Evolutionary conservation across 2,888 invertebrate genomes (phyloP).

Genomic region (Selenia dentaria): DNA sequence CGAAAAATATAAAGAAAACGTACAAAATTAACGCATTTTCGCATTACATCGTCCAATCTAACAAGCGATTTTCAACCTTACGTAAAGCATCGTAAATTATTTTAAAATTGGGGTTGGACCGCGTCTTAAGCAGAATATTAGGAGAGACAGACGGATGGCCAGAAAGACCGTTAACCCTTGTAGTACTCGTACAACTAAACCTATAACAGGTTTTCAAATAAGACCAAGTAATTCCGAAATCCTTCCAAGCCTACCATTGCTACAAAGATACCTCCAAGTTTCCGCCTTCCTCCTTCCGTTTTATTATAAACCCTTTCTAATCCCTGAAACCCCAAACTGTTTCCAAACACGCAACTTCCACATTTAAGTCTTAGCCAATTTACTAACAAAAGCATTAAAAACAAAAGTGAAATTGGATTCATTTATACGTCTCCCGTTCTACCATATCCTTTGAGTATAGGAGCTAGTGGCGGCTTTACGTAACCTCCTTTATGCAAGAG

Average conservation of each 20-base stretch:
- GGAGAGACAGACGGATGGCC: too few species aligned
- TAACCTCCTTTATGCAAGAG: neutral
- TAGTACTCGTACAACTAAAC: too few species aligned
- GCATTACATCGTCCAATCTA: too few species aligned
- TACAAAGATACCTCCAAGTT: slow-evolving; percentile 1
- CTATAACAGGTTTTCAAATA: neutral
- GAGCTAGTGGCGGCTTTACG: slow-evolving; percentile 5
- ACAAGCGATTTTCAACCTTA: too few species aligned
- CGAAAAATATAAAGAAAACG: too few species aligned
- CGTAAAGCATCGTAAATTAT: too few species aligned
- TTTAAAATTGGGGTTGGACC: too few species aligned
- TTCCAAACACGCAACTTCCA: slow-evolving; percentile 25
- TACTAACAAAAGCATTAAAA: slow-evolving; percentile 56
- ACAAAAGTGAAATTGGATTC: slow-evolving; percentile 69
- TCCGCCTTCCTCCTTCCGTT: slow-evolving; percentile 9
- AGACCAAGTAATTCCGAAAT: neutral
- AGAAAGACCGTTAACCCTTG: too few species aligned
- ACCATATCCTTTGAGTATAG: slow-evolving; percentile 53
- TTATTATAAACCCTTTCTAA: slow-evolving; percentile 32
- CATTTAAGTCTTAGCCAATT: slow-evolving; percentile 28
- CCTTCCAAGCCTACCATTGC: neutral
- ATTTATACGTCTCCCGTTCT: slow-evolving; percentile 63
- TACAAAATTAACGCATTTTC: too few species aligned
- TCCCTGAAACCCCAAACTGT: slow-evolving; percentile 25
- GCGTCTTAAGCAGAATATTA: too few species aligned